Evolutionary conservation across 2,888 invertebrate species (phyloP).

Genomic region (Lottia scabra): DNA sequence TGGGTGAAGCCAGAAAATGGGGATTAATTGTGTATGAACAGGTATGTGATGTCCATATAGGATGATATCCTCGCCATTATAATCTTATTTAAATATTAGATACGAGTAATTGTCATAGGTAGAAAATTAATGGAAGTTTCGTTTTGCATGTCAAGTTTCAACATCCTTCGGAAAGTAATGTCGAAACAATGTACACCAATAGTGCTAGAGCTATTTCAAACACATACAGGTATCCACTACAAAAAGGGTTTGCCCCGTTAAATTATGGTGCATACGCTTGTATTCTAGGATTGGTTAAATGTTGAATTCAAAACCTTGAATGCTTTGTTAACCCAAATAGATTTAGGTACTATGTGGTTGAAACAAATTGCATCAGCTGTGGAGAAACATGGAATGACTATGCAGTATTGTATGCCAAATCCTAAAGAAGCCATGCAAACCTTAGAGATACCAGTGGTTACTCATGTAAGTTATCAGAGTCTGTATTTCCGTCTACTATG

Average conservation of each 20-base stretch:
- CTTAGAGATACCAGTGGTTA: slow-evolving; percentile 50
- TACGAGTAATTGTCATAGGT: too few relatives aligned
- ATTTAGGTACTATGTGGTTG: slow-evolving; percentile 50
- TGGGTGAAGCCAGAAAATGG: slow-evolving; percentile 32
- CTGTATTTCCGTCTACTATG: too few relatives aligned
- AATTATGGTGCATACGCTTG: too few relatives aligned
- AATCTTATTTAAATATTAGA: too few relatives aligned
- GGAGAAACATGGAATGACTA: slow-evolving; percentile 35
- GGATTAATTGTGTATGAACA: slow-evolving; percentile 42
- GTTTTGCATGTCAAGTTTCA: too few relatives aligned
- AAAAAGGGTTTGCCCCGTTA: too few relatives aligned
- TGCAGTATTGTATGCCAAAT: slow-evolving; percentile 62
- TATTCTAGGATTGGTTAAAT: slow-evolving; percentile 58
- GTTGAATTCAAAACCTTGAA: slow-evolving; percentile 44
- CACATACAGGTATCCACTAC: too few relatives aligned
- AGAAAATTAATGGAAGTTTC: too few relatives aligned
- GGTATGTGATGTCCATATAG: slow-evolving; percentile 19
- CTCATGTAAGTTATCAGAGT: slow-evolving; percentile 48
- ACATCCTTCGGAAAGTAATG: too few relatives aligned
- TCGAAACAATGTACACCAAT: too few relatives aligned
- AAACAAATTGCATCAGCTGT: slow-evolving; percentile 56
- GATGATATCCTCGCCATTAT: too few relatives aligned
- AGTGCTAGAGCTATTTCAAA: too few relatives aligned
- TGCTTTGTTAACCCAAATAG: slow-evolving; percentile 38
- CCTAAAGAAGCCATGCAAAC: slow-evolving; percentile 51